Evolutionary conservation across 2,113 vertebrate genomes (phyloP).

Genomic region (Argyrosomus japonicus): DNA sequence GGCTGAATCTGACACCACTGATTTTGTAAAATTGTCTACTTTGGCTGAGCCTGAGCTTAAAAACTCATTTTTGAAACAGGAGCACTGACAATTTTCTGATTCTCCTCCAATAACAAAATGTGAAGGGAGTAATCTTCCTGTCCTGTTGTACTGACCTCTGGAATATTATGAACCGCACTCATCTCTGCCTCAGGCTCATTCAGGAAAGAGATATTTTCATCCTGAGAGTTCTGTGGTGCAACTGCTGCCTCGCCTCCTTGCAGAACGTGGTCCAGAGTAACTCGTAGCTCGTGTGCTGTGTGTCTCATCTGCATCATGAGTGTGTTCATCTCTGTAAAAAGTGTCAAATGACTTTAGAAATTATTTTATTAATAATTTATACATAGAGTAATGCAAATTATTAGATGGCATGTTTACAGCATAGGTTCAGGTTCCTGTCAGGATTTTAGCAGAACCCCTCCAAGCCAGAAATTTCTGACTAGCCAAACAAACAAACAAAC

Average conservation of each 20-base stretch:
- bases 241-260: slow-evolving; percentile 61
- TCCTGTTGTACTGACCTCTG: slow-evolving; percentile 63
- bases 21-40: neutral
- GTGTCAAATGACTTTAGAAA: slow-evolving; percentile 5
- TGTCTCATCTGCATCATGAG: slow-evolving; percentile 84
- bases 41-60: neutral
- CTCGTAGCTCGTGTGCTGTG: slow-evolving; percentile 78
- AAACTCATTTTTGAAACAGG: neutral
- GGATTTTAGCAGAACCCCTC: neutral
- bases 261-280: slow-evolving; percentile 77
- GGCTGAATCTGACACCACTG: neutral
- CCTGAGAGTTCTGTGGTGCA: slow-evolving; percentile 54
- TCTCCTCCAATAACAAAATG: neutral
- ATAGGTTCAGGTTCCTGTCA: neutral
- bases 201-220: slow-evolving; percentile 65
- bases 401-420: neutral
- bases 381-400: neutral
- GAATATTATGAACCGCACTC: slow-evolving; percentile 53
- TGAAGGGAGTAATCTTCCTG: neutral
- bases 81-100: neutral
- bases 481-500: neutral
- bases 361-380: too few species aligned
- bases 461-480: neutral
- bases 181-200: slow-evolving; percentile 62
- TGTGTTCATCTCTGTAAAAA: slow-evolving; percentile 80